A percentile compares a stretch with the other conserved stretches of the same genome.
Evolutionary conservation across 2,113 vertebrate species (phyloP).

Genomic region (Cyanoderma ruficeps): DNA sequence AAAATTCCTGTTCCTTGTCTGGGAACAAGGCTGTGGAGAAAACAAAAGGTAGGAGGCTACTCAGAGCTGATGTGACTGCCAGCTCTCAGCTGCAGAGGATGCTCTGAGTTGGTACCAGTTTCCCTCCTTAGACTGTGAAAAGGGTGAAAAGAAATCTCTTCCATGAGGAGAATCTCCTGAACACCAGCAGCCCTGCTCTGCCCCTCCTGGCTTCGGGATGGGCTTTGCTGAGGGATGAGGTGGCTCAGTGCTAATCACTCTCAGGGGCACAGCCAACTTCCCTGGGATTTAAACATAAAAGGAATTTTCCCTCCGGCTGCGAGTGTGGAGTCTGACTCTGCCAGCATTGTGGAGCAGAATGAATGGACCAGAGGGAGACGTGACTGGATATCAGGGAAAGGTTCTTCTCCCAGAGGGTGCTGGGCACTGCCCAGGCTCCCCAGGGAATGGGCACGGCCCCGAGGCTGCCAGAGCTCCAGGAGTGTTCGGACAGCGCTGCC

Average conservation of each 20-base stretch:
- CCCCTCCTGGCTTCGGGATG: not conserved
- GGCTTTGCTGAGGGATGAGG: not conserved
- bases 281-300: not conserved
- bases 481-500: accelerated
- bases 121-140: not conserved
- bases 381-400: not conserved
- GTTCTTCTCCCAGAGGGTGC: not conserved
- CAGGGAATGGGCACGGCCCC: not conserved
- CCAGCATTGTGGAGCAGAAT: accelerated
- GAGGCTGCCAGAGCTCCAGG: not conserved
- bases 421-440: not conserved
- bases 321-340: accelerated
- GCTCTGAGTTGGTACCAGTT: accelerated
- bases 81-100: not conserved
- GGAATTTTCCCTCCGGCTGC: not conserved
- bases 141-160: not conserved
- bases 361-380: accelerated
- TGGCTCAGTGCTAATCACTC: not conserved
- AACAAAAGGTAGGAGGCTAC: not conserved
- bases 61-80: not conserved
- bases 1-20: not conserved
- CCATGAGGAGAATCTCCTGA: not conserved
- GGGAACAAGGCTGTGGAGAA: not conserved
- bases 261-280: not conserved
- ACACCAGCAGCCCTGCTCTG: not conserved